Base-by-base conservation (phyloP, 2,113 vertebrate genomes). In the Pipa parva region DNA sequence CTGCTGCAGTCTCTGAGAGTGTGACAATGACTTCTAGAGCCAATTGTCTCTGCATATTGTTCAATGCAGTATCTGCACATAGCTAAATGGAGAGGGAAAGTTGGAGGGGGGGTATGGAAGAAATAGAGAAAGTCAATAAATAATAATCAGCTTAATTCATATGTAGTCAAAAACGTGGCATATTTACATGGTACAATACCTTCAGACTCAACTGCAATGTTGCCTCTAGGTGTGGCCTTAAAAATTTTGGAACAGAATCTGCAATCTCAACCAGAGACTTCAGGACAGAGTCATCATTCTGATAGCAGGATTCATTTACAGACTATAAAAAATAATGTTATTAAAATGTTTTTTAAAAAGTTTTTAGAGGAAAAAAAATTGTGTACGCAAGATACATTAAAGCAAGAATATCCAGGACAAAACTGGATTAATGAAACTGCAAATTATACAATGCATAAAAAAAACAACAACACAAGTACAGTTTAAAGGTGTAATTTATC, bases 191-290 rank as follows among this genome's bases (percentile, higher is more conserved):
- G 12, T 13, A 13, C 5, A n/a, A n/a, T 82, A 94, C 95, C 93
- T 95, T 98, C 13, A 99, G 85, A 72, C 94, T 93, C 74, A 99
- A 86, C 71, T 97, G 95, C 75, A 99, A 85, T 0, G 95, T 97
- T 27, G 94, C 83, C 83, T 99, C 97, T 80, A 99, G 86, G 75
- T 97, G 91, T 49, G 95, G 93, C 52, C 95, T 87, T 73, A 99
- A 86, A 79, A 95, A 99, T 78, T 99, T 99, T 1, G 97, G 97
- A 25, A 95, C 95, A 0, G 96, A 94, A 85, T 99, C 97, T 12
- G 96, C 95, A 29, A 99, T 96, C 78, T 99, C 97, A 79, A 99
- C 95, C 18, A 99, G 85, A 26, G 97, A 97, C 81, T 99, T 99
- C 55, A 99, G 88, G 75, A 98, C 97, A 0, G 96, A 93, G 79